Evolutionary conservation across 2,797 vertebrate genomes (phyloP).

Genomic region (Premnoplex brunnescens): DNA sequence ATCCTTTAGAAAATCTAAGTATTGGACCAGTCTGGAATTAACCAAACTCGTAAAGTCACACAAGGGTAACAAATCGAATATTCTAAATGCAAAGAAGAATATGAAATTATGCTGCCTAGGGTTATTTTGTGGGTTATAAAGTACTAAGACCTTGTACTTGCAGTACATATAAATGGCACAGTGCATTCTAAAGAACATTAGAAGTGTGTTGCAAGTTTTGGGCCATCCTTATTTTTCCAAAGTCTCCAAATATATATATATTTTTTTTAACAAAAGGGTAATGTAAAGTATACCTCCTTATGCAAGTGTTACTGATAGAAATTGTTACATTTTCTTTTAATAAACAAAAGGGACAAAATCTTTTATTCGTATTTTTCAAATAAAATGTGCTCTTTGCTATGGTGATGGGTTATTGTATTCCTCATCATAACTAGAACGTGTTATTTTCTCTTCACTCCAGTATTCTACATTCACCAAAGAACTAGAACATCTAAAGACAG

Average conservation of each 20-base stretch:
- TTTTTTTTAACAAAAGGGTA: slow-evolving; percentile 59
- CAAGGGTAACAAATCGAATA: not conserved
- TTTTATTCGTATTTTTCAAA: slow-evolving; percentile 59
- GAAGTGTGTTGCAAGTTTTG: not conserved
- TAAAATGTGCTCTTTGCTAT: slow-evolving; percentile 49
- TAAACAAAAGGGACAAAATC: slow-evolving; percentile 57
- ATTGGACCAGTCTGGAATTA: not conserved
- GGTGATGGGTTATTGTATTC: slow-evolving; percentile 35
- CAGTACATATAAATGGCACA: not conserved
- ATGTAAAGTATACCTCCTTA: slow-evolving; percentile 67
- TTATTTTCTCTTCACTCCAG: not conserved
- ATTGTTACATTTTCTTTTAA: slow-evolving; percentile 71
- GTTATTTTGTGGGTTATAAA: slow-evolving; percentile 21
- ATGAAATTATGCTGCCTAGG: slow-evolving; percentile 1
- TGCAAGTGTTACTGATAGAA: slow-evolving; percentile 60
- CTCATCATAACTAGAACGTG: not conserved
- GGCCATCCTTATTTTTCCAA: slow-evolving; percentile 59
- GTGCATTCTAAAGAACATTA: slow-evolving; percentile 27
- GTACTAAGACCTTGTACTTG: slow-evolving; percentile 23
- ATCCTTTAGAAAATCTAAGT: not conserved
- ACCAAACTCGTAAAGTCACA: not conserved
- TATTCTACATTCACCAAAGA: not conserved
- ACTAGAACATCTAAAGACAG: not conserved
- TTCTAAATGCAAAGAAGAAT: not conserved
- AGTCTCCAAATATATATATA: slow-evolving; percentile 57